A percentile compares a stretch with the other conserved stretches of the same genome.
Conservation (phyloP, 1,140 invertebrate species). For the Calephelis virginiensis region DNA sequence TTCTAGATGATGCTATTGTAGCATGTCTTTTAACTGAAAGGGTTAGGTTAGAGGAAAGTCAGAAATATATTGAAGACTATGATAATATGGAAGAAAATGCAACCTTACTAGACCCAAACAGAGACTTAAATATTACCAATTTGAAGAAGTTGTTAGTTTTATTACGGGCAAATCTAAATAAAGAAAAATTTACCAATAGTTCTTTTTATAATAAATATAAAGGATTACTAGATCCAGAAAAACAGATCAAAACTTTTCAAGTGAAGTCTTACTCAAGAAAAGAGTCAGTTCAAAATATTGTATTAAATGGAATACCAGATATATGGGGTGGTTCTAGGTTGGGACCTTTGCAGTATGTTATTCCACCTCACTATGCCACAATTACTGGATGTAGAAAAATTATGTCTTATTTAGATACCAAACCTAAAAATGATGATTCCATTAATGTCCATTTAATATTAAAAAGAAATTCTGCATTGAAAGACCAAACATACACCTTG, state of each 20-base stretch:
- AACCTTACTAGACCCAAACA: not conserved
- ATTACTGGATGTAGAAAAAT: constrained; percentile 57
- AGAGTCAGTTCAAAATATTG: constrained; percentile 31
- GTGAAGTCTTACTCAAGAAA: constrained; percentile 63
- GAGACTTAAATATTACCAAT: constrained; percentile 28
- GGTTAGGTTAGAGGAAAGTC: constrained; percentile 37
- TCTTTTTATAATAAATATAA: constrained; percentile 34
- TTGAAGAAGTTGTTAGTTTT: constrained; percentile 50
- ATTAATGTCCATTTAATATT: constrained; percentile 37
- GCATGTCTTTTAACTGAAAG: constrained; percentile 46
- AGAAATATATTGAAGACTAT: constrained; percentile 22
- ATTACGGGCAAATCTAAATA: constrained; percentile 50
- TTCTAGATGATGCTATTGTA: constrained; percentile 65
- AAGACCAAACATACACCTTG: constrained; percentile 41
- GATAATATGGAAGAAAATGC: constrained; percentile 16
- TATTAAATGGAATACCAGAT: constrained; percentile 37
- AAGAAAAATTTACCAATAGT: constrained; percentile 39
- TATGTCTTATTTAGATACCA: constrained; percentile 37
- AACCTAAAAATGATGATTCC: constrained; percentile 22
- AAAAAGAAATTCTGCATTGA: constrained; percentile 43
- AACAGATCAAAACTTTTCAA: constrained; percentile 35
- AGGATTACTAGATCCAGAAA: constrained; percentile 33
- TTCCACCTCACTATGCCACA: constrained; percentile 62
- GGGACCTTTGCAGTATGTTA: constrained; percentile 38
- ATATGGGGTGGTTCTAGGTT: constrained; percentile 48